Conservation (phyloP, 2,888 invertebrate species). For the Athalia circularis region DNA sequence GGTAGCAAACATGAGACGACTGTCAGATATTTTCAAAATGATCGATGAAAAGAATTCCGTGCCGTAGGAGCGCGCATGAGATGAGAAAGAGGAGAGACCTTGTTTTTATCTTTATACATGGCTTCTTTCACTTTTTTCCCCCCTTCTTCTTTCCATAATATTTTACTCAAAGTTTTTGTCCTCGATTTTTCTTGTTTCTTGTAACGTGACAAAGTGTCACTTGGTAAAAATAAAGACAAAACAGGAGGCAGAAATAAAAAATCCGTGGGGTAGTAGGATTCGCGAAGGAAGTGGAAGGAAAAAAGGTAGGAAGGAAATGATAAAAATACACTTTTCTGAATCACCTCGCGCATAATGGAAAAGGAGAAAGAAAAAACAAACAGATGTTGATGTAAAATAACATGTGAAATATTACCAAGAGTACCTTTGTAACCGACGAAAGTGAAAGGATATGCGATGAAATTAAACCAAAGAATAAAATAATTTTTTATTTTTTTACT, state of each 20-base stretch:
- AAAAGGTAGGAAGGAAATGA: background rate
- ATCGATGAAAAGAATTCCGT: background rate
- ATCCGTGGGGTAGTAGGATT: background rate
- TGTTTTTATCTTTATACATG: too few relatives aligned
- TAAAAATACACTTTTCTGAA: background rate
- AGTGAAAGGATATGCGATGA: too few relatives aligned
- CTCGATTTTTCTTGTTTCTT: background rate
- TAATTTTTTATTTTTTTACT: constrained; percentile 62
- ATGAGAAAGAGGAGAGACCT: too few relatives aligned
- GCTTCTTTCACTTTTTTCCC: background rate
- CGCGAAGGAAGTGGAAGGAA: background rate
- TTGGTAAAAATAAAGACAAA: background rate
- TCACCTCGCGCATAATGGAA: background rate
- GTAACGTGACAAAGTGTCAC: constrained; percentile 6
- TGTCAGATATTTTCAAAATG: background rate
- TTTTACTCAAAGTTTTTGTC: background rate
- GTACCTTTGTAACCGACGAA: background rate
- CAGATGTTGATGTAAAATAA: background rate
- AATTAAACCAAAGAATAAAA: constrained; percentile 6
- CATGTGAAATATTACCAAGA: constrained; percentile 3
- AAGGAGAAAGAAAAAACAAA: background rate
- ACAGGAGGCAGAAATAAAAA: background rate
- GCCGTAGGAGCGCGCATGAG: too few relatives aligned
- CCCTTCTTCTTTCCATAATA: background rate
- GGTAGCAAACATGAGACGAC: too few relatives aligned